Evolutionary conservation across 1,140 invertebrate genomes (phyloP).

Genomic region (Orius insidiosus): DNA sequence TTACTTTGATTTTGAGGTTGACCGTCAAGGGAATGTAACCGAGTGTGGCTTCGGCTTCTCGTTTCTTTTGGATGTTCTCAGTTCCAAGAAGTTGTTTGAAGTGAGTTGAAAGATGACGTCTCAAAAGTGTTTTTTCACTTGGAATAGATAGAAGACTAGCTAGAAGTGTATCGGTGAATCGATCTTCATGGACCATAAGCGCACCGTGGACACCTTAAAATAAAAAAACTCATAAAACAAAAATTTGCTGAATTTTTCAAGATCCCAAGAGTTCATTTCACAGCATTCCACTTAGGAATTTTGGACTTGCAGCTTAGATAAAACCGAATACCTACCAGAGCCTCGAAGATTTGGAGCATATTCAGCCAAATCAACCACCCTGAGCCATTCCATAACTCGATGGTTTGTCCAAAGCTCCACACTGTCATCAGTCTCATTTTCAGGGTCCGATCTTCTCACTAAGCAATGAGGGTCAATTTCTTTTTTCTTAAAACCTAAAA

Average conservation of each 20-base stretch:
- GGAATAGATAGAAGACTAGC: constrained; percentile 94
- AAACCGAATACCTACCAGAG: no score
- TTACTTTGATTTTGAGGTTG: constrained; percentile 34
- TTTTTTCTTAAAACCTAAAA: constrained; percentile 81
- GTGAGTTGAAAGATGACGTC: constrained; percentile 85
- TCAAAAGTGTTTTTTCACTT: constrained; percentile 78
- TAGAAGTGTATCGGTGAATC: constrained; percentile 86
- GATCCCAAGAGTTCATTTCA: no score
- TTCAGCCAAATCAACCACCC: constrained; percentile 89
- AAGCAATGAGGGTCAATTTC: constrained; percentile 77
- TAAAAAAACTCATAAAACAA: no score
- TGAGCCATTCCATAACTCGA: constrained; percentile 95
- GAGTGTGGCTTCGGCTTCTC: constrained; percentile 66
- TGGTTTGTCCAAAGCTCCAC: constrained; percentile 62
- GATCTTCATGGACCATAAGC: constrained; percentile 77
- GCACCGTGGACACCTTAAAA: constrained; percentile 88
- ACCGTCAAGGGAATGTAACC: constrained; percentile 73
- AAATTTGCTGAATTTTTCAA: no score
- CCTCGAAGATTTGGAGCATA: constrained; percentile 92
- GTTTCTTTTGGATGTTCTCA: constrained; percentile 75
- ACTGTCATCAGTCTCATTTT: constrained; percentile 29
- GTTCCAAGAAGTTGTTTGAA: constrained; percentile 79
- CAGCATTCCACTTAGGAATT: no score
- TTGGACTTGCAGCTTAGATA: no score
- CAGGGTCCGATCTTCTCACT: constrained; percentile 59